Evolutionary conservation across 2,888 invertebrate species (phyloP), one percentile per base, ranked within the genome.

Genomic region (Latheticus oryzae): DNA sequence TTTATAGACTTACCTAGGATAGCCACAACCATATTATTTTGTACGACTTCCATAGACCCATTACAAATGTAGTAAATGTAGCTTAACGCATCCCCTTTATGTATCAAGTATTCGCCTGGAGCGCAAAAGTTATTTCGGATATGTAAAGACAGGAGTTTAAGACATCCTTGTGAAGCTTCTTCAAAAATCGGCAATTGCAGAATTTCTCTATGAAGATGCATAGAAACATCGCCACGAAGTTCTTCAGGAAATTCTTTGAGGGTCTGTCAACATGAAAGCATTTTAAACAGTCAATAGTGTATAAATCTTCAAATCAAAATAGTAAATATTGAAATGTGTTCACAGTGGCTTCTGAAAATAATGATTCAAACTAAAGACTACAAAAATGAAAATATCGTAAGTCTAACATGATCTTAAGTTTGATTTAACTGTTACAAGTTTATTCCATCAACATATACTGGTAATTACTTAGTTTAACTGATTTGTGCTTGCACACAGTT

Each of bases 1-100:
- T 19, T 33, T n/a, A 15, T 32, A 5, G 3, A 79, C 86, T 85
- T 80, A 96, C 97, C 97, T 65, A 97, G 83, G 71, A 97, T 97
- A 55, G 97, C 97, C 11, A 97, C 96, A 45, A 97, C 97, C 94
- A 96, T 96, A 62, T 90, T 91, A 72, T 95, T 91, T 78, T 96
- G 95, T 72, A 97, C 91, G 32, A 97, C 95, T 80, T 97, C 97
- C 95, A 97, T 95, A 16, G 95, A 95, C 3, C 97, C 97, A 75
- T 96, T 96, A 81, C 95, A 96, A 64, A 97, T 88, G 79, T 96
- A 95, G 80, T 95, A 96, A 71, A 97, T 93, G 76, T 94, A 94
- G 59, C 91, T 90, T 16, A 97, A 85, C 3, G 95, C 95, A 73
- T 97, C 97, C 26, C 96, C 96, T 81, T 91, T 93, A 80, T 96